phyloP scores from a whole-genome alignment of 64 coral and sea anemone species.

The Pocillopora damicornis region DNA sequence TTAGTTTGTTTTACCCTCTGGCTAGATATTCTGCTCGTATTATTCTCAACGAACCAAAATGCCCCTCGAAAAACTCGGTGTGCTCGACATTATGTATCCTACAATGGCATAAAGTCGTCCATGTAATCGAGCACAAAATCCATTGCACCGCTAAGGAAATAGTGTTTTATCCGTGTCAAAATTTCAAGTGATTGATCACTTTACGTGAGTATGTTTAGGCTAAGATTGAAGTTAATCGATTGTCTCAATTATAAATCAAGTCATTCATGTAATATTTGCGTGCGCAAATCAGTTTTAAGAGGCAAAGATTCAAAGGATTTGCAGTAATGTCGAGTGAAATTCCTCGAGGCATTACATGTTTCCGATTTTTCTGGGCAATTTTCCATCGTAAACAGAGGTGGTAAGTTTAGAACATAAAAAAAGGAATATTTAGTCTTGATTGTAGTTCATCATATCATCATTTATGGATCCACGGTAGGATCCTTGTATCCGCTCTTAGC shows the following conservation, averaged over 20 bases:
- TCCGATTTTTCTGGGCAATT: background rate
- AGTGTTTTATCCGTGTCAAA: conserved; percentile 14
- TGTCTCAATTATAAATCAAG: background rate
- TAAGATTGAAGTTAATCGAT: conserved; percentile 6
- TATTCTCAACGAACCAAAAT: too few species aligned
- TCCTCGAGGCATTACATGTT: background rate
- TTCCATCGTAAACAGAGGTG: background rate
- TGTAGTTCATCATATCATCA: background rate
- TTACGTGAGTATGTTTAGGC: background rate
- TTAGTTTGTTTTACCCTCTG: too few species aligned
- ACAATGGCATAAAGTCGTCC: background rate
- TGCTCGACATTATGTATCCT: background rate
- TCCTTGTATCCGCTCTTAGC: background rate
- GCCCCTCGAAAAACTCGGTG: too few species aligned
- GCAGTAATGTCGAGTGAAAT: background rate
- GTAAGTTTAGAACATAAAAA: background rate
- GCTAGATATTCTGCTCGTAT: too few species aligned
- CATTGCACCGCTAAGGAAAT: background rate
- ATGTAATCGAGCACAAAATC: background rate
- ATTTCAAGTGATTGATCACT: conserved; percentile 4
- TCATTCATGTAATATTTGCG: background rate
- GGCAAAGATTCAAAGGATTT: background rate
- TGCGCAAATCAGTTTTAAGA: background rate
- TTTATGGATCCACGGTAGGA: too few species aligned
- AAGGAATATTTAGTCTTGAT: background rate